These are phyloP conservation scores for Fistularia tabacaria DNA, from an alignment of 2,797 vertebrate genomes.

Conservation along the genomic window DNA sequence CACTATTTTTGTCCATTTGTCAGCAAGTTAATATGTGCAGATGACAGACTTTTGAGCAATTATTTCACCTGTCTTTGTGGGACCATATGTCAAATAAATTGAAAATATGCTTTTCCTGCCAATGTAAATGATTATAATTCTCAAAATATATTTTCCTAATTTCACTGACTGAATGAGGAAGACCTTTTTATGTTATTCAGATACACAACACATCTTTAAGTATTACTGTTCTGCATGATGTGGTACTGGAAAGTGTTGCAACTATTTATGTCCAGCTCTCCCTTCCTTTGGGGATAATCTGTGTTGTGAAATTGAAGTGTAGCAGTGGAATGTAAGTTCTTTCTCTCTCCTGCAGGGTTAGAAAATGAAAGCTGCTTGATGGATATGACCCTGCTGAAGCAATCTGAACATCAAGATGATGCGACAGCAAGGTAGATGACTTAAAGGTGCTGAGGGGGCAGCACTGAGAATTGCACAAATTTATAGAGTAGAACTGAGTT, in stretches of 20 bases:
- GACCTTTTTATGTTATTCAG: background rate
- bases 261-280: conserved; percentile 49
- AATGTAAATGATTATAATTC: conserved; percentile 32
- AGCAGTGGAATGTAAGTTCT: conserved; percentile 60
- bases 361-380: conserved; percentile 51
- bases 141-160: conserved; percentile 28
- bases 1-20: conserved; percentile 56
- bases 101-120: conserved; percentile 38
- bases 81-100: conserved; percentile 49
- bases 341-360: conserved; percentile 33
- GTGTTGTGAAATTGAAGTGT: conserved; percentile 71
- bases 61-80: conserved; percentile 35
- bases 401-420: conserved; percentile 54
- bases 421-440: conserved; percentile 12
- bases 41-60: conserved; percentile 56
- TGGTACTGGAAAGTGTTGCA: conserved; percentile 35
- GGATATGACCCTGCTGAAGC: conserved; percentile 49
- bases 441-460: too few relatives aligned
- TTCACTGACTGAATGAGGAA: conserved; percentile 1
- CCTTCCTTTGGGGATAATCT: conserved; percentile 69
- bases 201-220: background rate
- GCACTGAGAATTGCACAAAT: too few relatives aligned
- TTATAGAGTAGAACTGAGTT: too few relatives aligned
- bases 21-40: conserved; percentile 56
- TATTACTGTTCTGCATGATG: conserved; percentile 23